Evolutionary conservation across 2,797 vertebrate genomes (phyloP).

Genomic region (Crotalus adamanteus): DNA sequence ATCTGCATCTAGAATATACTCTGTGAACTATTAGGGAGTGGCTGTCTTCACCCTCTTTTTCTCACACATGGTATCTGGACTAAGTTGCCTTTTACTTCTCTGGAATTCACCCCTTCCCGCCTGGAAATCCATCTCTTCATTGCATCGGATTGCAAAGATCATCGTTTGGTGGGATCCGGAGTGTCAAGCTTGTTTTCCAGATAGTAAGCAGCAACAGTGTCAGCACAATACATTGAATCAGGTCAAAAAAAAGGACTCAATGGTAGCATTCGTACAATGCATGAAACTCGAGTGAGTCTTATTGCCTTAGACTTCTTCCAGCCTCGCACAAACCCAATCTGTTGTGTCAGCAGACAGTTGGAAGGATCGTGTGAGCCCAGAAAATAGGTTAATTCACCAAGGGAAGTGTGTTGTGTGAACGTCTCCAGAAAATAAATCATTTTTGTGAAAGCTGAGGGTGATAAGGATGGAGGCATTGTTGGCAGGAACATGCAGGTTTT

Average conservation of each 20-base stretch:
- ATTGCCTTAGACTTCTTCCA: background rate
- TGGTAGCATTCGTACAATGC: background rate
- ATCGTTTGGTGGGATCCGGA: background rate
- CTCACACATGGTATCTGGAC: background rate
- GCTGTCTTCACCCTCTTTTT: background rate
- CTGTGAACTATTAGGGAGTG: background rate
- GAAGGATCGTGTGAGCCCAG: background rate
- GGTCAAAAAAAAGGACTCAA: background rate
- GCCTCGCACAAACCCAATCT: background rate
- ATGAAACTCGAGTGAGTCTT: background rate
- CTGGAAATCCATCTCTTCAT: background rate
- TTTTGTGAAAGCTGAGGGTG: background rate
- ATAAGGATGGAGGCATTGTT: background rate
- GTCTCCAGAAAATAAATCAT: background rate
- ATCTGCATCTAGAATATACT: background rate
- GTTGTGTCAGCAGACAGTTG: background rate
- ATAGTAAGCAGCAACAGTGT: background rate
- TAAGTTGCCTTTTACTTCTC: background rate
- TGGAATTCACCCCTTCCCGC: background rate
- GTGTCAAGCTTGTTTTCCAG: too few relatives aligned
- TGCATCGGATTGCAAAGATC: background rate
- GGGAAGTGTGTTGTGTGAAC: background rate
- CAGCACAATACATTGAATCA: background rate
- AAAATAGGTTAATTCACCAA: background rate
- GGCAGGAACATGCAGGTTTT: background rate